phyloP scores from a whole-genome alignment of 2,797 vertebrate genomes.

The Cyprinodon diabolis region DNA sequence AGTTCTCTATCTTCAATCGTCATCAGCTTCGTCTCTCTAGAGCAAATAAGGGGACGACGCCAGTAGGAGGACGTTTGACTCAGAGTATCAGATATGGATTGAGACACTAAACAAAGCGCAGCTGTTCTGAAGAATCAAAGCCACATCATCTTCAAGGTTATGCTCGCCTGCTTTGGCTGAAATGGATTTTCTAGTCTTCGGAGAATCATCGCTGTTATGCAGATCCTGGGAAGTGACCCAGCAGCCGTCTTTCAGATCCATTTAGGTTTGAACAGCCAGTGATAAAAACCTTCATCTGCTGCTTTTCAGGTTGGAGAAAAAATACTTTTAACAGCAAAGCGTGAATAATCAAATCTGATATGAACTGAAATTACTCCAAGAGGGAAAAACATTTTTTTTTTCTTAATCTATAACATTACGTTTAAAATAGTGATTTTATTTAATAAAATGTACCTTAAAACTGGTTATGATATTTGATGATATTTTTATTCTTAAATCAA shows the following conservation, averaged over 20 bases:
- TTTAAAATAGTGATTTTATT: too few relatives aligned
- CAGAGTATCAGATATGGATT: constrained; percentile 32
- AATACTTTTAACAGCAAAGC: neutral
- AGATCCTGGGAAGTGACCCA: neutral
- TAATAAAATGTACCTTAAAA: too few relatives aligned
- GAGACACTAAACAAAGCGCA: constrained; percentile 46
- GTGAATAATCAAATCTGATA: neutral
- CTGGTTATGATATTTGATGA: too few relatives aligned
- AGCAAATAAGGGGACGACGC: constrained; percentile 17
- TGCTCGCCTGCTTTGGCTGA: constrained; percentile 15
- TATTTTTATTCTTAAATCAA: too few relatives aligned
- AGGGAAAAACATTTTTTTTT: too few relatives aligned
- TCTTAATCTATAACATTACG: too few relatives aligned
- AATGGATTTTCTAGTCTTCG: constrained; percentile 28
- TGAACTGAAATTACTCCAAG: too few relatives aligned
- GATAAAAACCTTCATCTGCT: neutral
- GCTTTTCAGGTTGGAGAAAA: neutral
- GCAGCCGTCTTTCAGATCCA: neutral
- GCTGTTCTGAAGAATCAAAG: constrained; percentile 53
- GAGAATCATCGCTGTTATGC: constrained; percentile 23
- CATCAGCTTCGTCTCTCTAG: constrained; percentile 19
- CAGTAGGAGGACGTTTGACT: constrained; percentile 28
- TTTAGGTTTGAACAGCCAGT: neutral
- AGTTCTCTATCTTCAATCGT: neutral
- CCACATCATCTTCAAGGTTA: constrained; percentile 43